A percentile compares a stretch with the other conserved stretches of the same genome.
Evolutionary conservation across 37 sponge, comb jelly and placozoan genomes (phyloP).

Genomic region (Diacarnus erythraeanus): DNA sequence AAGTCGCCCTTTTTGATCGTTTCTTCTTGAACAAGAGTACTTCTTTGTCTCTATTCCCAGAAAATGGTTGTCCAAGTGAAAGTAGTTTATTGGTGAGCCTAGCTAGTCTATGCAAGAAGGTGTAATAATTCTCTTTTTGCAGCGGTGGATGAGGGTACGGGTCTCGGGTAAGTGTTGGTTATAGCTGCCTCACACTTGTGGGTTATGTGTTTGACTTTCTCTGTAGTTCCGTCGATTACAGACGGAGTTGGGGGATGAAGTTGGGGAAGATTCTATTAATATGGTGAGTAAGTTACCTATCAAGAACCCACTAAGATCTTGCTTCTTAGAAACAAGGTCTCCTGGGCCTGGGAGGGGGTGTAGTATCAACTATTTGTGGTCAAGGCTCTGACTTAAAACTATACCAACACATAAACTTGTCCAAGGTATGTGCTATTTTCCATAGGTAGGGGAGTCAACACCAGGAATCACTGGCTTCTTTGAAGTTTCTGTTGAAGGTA

Average conservation of each 20-base stretch:
- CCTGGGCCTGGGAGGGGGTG: too few species aligned
- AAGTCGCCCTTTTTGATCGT: too few species aligned
- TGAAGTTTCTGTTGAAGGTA: conserved; percentile 68
- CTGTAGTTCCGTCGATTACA: conserved; percentile 37
- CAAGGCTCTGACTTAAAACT: too few species aligned
- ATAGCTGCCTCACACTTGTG: not conserved
- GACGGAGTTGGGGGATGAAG: conserved; percentile 49
- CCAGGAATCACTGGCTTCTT: conserved; percentile 74
- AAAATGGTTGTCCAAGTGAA: not conserved
- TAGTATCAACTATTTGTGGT: too few species aligned
- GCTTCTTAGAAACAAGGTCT: too few species aligned
- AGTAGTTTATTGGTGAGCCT: conserved; percentile 15
- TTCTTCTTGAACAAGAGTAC: not conserved
- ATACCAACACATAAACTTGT: not conserved
- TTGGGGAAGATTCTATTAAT: conserved; percentile 42
- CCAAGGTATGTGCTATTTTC: not conserved
- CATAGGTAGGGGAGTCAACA: conserved; percentile 37
- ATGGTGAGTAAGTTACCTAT: conserved; percentile 61
- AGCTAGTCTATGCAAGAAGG: not conserved
- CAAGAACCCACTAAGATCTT: too few species aligned
- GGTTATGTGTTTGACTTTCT: not conserved
- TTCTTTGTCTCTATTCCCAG: not conserved
- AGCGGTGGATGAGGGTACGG: conserved; percentile 92
- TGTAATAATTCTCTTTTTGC: not conserved
- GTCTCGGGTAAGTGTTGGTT: conserved; percentile 45